These are phyloP conservation scores for Vespertilio murinus DNA, from an alignment of 2,797 vertebrate genomes.

Conservation along the genomic window DNA sequence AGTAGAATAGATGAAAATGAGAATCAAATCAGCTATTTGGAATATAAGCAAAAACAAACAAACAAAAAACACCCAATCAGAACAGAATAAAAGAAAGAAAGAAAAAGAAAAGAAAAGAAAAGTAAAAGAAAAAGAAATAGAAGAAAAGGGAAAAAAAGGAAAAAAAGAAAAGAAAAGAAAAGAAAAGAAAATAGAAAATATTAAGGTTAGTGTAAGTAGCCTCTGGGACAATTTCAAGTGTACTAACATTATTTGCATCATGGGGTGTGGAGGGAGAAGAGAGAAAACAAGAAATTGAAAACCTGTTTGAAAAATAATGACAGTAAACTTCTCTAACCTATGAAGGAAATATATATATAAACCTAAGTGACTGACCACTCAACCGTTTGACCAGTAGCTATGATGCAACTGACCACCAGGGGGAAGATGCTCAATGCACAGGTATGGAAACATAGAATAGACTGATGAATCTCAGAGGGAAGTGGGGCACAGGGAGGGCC, in stretches of 20 bases:
- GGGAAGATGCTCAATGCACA: no score
- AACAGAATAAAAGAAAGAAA: not conserved
- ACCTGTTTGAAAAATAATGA: not conserved
- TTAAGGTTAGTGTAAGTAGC: not conserved
- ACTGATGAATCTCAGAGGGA: no score
- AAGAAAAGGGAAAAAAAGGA: not conserved
- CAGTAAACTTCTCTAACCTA: not conserved
- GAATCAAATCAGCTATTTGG: not conserved
- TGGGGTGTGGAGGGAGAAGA: not conserved
- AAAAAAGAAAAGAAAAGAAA: not conserved
- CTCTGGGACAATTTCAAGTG: not conserved
- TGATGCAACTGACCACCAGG: no score
- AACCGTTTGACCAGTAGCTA: no score
- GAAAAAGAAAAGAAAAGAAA: not conserved
- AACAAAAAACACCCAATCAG: not conserved
- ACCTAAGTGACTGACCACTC: no score
- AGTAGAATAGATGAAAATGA: not conserved
- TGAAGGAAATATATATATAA: not conserved
- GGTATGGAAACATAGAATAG: no score
- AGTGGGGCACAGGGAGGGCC: fast-evolving
- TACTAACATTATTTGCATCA: not conserved
- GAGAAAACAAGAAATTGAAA: not conserved
- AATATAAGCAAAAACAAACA: not conserved
- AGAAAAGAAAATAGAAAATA: not conserved
- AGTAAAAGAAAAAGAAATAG: not conserved